These are phyloP conservation scores for Platycheirus rosarum DNA, from an alignment of 2,888 invertebrate genomes.

Conservation along the genomic window DNA sequence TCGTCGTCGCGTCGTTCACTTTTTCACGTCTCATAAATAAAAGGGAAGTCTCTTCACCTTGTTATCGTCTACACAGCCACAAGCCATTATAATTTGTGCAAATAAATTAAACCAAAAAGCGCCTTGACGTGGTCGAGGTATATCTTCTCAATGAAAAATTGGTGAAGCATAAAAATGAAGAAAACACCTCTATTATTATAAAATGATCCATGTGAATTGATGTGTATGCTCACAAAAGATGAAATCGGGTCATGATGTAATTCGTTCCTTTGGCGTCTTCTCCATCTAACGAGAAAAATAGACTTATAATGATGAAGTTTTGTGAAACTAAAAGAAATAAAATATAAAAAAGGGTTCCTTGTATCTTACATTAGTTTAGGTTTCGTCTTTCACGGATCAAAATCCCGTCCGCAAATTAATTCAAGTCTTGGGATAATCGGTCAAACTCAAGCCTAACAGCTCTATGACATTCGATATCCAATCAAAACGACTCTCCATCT, in stretches of 20 bases:
- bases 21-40: not conserved
- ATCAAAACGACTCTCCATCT: conserved; percentile 17
- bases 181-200: conserved; percentile 35
- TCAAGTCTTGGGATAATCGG: conserved; percentile 27
- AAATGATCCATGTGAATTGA: conserved; percentile 26
- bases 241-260: not conserved
- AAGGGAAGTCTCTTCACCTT: conserved; percentile 25
- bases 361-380: not conserved
- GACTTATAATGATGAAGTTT: not conserved
- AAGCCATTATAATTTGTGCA: conserved; percentile 42
- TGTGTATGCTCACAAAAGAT: not conserved
- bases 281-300: not conserved
- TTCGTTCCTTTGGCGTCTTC: not conserved
- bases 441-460: conserved; percentile 23
- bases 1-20: not conserved
- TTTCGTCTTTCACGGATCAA: conserved; percentile 27
- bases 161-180: conserved; percentile 41
- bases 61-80: not conserved
- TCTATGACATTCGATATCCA: conserved; percentile 53
- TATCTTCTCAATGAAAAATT: conserved; percentile 48
- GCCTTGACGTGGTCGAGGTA: conserved; percentile 37
- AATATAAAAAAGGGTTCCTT: conserved; percentile 16
- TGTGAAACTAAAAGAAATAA: not conserved
- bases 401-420: conserved; percentile 29
- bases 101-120: conserved; percentile 60